These are phyloP conservation scores for Pangasianodon gigas DNA, from an alignment of 2,113 vertebrate species.

Conservation along the genomic window DNA sequence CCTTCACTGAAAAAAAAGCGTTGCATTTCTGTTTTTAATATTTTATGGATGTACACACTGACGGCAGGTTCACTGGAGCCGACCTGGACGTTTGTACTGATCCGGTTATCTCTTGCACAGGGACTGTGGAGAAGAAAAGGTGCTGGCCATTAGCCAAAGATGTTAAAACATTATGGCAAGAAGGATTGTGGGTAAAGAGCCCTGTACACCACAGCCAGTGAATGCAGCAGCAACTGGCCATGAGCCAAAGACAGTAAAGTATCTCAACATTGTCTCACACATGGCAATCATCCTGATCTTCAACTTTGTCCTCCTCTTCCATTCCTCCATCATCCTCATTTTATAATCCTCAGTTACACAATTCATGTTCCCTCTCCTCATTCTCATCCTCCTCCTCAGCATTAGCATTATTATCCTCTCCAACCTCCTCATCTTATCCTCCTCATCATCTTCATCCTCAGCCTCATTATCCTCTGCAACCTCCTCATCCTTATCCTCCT, in stretches of 20 bases:
- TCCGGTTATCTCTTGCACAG: not conserved
- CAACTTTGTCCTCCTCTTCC: not conserved
- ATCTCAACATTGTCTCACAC: not conserved
- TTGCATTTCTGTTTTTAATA: not conserved
- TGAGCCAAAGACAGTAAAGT: not conserved
- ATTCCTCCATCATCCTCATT: not conserved
- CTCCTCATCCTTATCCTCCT: not conserved
- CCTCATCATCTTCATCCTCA: not conserved
- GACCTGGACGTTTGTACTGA: not conserved
- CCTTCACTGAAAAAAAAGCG: not conserved
- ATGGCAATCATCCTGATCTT: not conserved
- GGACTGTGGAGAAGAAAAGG: not conserved
- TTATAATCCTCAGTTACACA: not conserved
- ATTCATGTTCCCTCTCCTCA: not conserved
- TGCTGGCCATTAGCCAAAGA: not conserved
- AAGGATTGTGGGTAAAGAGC: not conserved
- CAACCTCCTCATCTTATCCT: not conserved
- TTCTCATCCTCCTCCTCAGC: not conserved
- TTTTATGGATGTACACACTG: not conserved
- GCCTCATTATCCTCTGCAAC: not conserved
- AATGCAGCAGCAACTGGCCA: not conserved
- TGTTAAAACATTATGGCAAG: not conserved
- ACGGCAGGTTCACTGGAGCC: not conserved
- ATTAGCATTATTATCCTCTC: not conserved
- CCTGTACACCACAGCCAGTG: not conserved